phyloP scores from a whole-genome alignment of 2,888 invertebrate genomes.

The Escarpia spicata region DNA sequence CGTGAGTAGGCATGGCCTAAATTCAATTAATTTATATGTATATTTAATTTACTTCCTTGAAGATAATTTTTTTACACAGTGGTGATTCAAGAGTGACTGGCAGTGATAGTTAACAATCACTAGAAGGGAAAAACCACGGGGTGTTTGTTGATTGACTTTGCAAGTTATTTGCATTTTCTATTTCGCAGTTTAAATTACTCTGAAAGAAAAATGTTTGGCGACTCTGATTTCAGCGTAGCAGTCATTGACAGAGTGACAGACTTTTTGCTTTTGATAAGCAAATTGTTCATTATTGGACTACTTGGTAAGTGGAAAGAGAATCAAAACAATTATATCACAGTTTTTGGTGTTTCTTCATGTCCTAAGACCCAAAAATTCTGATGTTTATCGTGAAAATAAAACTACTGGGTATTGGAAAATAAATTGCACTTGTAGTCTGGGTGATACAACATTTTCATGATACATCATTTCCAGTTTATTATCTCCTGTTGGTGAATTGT shows the following conservation, averaged over 20 bases:
- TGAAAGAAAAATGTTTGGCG: not conserved
- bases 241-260: constrained; percentile 1
- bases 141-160: not conserved
- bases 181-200: too few relatives aligned
- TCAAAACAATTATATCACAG: not conserved
- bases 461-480: not conserved
- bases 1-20: too few relatives aligned
- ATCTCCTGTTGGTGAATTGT: not conserved
- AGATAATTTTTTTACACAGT: too few relatives aligned
- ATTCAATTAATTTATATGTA: too few relatives aligned
- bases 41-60: too few relatives aligned
- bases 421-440: not conserved
- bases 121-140: not conserved
- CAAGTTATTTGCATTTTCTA: not conserved
- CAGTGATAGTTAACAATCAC: too few relatives aligned
- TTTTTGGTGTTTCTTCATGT: not conserved
- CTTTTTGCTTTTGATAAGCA: not conserved
- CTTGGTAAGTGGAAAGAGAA: not conserved
- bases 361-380: not conserved
- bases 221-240: not conserved
- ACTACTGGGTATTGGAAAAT: not conserved
- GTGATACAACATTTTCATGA: not conserved
- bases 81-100: too few relatives aligned
- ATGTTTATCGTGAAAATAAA: not conserved
- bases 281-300: not conserved